Conservation (phyloP, 2,113 vertebrate species). For the Pandion haliaetus region DNA sequence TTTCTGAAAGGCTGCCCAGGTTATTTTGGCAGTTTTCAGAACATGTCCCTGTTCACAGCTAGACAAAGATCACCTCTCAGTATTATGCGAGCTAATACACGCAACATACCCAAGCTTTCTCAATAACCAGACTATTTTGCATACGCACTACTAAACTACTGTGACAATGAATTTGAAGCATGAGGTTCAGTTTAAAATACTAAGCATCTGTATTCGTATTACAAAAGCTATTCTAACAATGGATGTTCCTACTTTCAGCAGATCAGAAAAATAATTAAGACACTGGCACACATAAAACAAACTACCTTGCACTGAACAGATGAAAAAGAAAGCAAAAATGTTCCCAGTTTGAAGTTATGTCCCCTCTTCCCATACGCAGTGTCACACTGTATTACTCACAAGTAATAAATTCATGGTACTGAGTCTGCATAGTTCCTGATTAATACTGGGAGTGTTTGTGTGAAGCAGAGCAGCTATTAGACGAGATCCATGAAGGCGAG, state of each 20-base stretch:
- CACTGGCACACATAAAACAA: accelerated
- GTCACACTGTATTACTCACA: conserved; percentile 56
- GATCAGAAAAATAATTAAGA: accelerated
- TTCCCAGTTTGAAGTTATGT: background rate
- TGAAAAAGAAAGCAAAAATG: background rate
- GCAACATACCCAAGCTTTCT: background rate
- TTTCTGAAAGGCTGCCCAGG: background rate
- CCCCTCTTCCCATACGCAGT: background rate
- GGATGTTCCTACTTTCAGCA: background rate
- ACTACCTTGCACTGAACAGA: accelerated
- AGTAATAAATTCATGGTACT: conserved; percentile 89
- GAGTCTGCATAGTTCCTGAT: conserved; percentile 91
- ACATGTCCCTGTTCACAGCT: accelerated
- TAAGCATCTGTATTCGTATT: accelerated
- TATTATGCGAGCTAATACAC: background rate
- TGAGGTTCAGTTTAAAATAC: background rate
- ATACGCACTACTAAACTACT: accelerated
- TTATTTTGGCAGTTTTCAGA: background rate
- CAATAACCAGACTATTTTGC: accelerated
- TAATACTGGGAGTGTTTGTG: conserved; percentile 85
- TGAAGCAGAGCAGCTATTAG: conserved; percentile 91
- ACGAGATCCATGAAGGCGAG: conserved; percentile 89
- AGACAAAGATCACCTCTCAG: background rate
- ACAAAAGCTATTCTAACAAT: background rate
- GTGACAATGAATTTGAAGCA: accelerated